phyloP scores from a whole-genome alignment of 2,113 vertebrate species.

The Zosterops japonicus region DNA sequence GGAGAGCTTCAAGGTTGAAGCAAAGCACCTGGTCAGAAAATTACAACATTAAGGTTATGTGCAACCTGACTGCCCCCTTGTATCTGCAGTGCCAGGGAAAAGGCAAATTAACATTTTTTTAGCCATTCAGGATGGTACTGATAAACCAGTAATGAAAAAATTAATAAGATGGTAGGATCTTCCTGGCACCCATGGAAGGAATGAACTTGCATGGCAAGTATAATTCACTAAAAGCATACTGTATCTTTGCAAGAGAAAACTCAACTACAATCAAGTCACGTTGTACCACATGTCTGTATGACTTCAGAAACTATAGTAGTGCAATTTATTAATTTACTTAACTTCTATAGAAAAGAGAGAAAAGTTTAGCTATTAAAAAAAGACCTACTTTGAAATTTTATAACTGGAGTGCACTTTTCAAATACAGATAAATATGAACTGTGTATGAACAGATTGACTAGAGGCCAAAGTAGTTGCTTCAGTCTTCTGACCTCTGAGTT shows the following conservation, averaged over 20 bases:
- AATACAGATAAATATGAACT: background rate
- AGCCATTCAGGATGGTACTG: background rate
- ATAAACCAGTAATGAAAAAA: background rate
- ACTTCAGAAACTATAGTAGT: background rate
- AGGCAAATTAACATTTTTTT: background rate
- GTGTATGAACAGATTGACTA: background rate
- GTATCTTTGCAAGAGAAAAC: background rate
- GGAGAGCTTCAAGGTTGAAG: background rate
- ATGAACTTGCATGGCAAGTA: background rate
- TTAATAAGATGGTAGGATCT: background rate
- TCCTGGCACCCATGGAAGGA: background rate
- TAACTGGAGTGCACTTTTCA: background rate
- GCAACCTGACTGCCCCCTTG: slow-evolving; percentile 6
- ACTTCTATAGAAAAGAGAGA: background rate
- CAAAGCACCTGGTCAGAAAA: background rate
- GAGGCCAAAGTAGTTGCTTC: background rate
- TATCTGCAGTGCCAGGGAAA: background rate
- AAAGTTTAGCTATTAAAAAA: background rate
- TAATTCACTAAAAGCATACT: background rate
- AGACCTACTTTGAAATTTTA: background rate
- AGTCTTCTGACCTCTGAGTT: background rate
- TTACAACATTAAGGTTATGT: background rate
- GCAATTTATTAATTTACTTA: background rate
- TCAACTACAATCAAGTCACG: rapidly evolving
- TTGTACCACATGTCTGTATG: background rate